Conservation (phyloP, 2,888 invertebrate genomes). For the Reticulitermes lucifugus region DNA sequence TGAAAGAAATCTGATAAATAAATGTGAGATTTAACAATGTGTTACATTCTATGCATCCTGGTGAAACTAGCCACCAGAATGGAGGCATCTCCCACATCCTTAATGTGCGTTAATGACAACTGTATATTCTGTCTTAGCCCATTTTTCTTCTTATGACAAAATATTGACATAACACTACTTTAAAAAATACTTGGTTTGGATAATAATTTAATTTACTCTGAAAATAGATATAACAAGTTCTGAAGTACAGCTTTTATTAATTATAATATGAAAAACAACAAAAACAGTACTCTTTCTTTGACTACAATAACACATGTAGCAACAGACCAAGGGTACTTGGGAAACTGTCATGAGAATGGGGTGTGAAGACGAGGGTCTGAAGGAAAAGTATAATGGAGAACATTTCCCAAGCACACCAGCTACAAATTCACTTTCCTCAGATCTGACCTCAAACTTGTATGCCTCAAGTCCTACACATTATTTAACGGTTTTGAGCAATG, state of each 20-base stretch:
- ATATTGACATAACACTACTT: not conserved
- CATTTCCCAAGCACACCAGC: conserved; percentile 16
- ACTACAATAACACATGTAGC: conserved; percentile 43
- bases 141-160: not conserved
- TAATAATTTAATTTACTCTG: conserved; percentile 53
- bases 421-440: not conserved
- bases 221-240: conserved; percentile 54
- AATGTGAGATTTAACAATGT: no score
- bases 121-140: no score
- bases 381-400: not conserved
- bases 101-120: no score
- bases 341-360: not conserved
- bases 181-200: conserved; percentile 37
- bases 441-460: not conserved
- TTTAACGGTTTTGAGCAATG: conserved; percentile 6
- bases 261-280: conserved; percentile 51
- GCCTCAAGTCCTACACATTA: not conserved
- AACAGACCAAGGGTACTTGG: conserved; percentile 40
- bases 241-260: conserved; percentile 52
- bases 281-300: conserved; percentile 39
- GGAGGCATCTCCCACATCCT: no score
- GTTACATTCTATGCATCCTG: no score
- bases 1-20: no score
- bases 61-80: no score
- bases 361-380: not conserved